These are phyloP conservation scores for Sparidentex hasta DNA, from an alignment of 2,797 vertebrate species.

Conservation along the genomic window DNA sequence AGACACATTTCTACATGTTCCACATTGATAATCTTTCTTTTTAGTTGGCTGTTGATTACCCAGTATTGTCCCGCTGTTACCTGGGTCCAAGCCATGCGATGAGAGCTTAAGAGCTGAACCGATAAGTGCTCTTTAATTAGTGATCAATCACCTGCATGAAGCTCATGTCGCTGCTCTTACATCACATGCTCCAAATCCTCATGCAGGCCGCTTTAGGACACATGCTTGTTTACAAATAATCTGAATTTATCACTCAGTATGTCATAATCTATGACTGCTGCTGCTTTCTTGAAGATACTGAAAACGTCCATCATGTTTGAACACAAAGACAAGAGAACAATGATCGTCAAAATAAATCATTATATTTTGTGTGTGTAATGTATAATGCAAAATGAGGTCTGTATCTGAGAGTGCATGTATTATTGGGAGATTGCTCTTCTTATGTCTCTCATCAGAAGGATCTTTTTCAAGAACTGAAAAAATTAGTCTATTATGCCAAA, in stretches of 20 bases:
- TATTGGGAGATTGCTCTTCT: neutral
- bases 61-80: neutral
- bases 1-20: neutral
- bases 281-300: neutral
- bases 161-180: slow-evolving; percentile 33
- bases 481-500: no score
- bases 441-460: neutral
- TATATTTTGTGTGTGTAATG: no score
- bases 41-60: neutral
- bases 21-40: neutral
- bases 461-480: neutral
- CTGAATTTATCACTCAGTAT: neutral
- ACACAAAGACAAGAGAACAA: neutral
- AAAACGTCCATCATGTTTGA: neutral
- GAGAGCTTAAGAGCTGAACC: slow-evolving; percentile 55
- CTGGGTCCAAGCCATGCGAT: neutral
- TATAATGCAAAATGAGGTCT: neutral
- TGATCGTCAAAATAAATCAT: no score
- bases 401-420: neutral
- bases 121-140: slow-evolving; percentile 53
- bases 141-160: slow-evolving; percentile 35
- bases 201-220: neutral
- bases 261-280: neutral
- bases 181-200: slow-evolving; percentile 41
- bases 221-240: slow-evolving; percentile 38